Base-by-base conservation (phyloP, 2,113 vertebrate genomes). In the Cacatua alba region DNA sequence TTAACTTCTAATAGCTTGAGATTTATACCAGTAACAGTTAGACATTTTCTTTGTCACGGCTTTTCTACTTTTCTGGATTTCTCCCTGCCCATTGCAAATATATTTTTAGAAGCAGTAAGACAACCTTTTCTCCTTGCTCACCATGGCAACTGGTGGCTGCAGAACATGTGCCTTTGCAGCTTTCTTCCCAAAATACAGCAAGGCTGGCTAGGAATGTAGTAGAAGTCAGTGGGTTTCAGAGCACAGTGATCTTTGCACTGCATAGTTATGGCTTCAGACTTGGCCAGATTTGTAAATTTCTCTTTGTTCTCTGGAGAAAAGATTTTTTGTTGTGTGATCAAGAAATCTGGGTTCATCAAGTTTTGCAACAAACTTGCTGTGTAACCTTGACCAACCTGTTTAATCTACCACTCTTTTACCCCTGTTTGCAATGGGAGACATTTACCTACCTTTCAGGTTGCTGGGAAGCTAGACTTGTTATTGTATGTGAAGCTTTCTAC, bases 131-230 rank as follows among this genome's bases (percentile, higher is more conserved):
- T 84, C 62, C 68, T 65, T 70, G 51, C 53, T 97, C 72, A 93
- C 88, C 83, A 93, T 96, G 86, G 91, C 91, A 96, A 94, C 95
- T 72, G 52, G 31, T 94, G 86, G 39, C 68, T 93, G 85, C 49
- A 67, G 68, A 80, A 69, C 20, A 46, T 33, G 46, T 63, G 37
- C 19, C 28, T 79, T 93, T 65, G 43, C 33, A 91, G 44, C 7
- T 87, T 37, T 76, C 57, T 92, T 90, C 92, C 57, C 52, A 69
- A 84, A 86, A 70, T 10, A 33, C 24, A 8, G 29, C 59, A 57
- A 84, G 44, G 51, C 29, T 90, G 44, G 63, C 44, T 71, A 29
- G 31, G 84, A 60, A 51, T 10, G 5, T 37, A 55, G 46, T 12
- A 71, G 41, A 82, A 75, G 5, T 31, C 60, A 41, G 9, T 24